These are phyloP conservation scores for Penaeus japonicus DNA, from an alignment of 1,140 invertebrate species.

Conservation along the genomic window DNA sequence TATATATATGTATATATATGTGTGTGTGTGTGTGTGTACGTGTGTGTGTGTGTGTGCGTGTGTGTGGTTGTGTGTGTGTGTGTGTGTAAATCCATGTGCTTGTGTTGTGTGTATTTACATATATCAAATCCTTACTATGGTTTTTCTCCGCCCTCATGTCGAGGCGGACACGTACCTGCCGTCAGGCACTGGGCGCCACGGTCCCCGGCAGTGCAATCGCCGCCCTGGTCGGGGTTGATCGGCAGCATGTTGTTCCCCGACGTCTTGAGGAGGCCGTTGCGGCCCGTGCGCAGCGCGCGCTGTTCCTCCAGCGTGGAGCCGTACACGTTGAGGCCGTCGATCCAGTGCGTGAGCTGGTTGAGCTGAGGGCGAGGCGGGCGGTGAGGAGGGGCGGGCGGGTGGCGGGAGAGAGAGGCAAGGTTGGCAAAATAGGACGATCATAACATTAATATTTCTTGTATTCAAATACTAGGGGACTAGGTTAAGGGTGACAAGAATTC, in stretches of 20 bases:
- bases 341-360: conserved; percentile 67
- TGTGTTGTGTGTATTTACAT: no score
- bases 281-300: conserved; percentile 62
- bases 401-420: not conserved
- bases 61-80: no score
- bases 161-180: conserved; percentile 28
- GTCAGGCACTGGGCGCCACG: conserved; percentile 27
- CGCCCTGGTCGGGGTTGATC: conserved; percentile 15
- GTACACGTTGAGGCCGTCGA: conserved; percentile 68
- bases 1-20: no score
- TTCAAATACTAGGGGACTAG: no score
- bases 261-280: conserved; percentile 61
- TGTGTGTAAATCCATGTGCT: no score
- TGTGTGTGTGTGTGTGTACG: no score
- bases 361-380: conserved; percentile 61
- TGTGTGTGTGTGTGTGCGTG: no score
- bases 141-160: no score
- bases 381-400: not conserved
- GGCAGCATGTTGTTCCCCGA: conserved; percentile 42
- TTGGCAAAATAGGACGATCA: no score
- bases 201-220: conserved; percentile 30
- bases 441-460: no score
- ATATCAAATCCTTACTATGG: not conserved
- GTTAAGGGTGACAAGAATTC: no score
- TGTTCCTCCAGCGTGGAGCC: conserved; percentile 68